Evolutionary conservation across 2,797 vertebrate species (phyloP), one percentile per base, ranked within the genome.

Genomic region (Microctenopoma stevenorrisi): DNA sequence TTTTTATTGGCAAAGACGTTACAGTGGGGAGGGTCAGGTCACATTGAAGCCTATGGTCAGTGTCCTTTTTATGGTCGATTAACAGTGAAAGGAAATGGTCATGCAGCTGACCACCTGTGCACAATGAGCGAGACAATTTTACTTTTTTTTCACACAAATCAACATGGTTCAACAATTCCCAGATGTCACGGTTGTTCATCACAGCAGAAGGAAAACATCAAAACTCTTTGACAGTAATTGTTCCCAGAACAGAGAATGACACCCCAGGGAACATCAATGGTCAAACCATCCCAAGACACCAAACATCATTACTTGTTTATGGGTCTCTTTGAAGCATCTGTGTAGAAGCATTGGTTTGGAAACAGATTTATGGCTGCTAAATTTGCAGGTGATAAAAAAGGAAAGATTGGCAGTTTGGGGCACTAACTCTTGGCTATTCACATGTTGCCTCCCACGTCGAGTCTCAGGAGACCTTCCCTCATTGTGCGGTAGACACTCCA

Each of bases 321-420:
- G 63, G 73, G 65, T 68, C 86, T 81, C 80, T 77, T 38, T 38
- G 82, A 72, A 76, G 62, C 28, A 26, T 70, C 72, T 48, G 46
- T 69, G 79, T 48, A 57, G 76, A 30, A 47, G 78, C 61, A 68
- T 65, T 58, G 74, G 65, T 84, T 82, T 82, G 82, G 87, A 89
- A 89, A 86, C 84, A 83, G 86, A 92, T 93, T 91, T 89, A 92
- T 83, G 78, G 85, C 47, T 55, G 76, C 86, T 92, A 91, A 92
- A 91, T 91, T 89, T 91, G 86, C 80, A 83, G 84, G 88, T 83
- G 85, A 91, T 91, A 91, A 91, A 89, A 88, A 79, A 83, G 72
- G 76, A 82, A 90, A 85, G 84, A 88, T 73, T 81, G 81, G 79
- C 73, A 85, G 78, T 83, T 89, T 77, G 87, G 79, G 74, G 76